phyloP scores from a whole-genome alignment of 2,797 vertebrate genomes.

The Eulemur mongoz region DNA sequence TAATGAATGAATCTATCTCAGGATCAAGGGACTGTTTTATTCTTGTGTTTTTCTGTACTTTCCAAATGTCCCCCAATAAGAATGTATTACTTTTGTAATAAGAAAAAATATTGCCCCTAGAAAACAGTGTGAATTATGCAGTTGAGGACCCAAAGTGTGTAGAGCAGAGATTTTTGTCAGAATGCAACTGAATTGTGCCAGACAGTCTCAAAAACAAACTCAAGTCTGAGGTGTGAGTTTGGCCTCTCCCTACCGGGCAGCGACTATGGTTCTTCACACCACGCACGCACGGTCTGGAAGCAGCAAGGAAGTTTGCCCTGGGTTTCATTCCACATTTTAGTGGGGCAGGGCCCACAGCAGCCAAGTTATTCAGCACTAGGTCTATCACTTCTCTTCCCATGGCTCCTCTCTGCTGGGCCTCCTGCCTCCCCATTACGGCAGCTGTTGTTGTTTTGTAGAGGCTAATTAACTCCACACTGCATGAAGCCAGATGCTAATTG shows the following conservation, averaged over 20 bases:
- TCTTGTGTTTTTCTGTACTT: slow-evolving; percentile 17
- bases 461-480: slow-evolving; percentile 80
- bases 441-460: slow-evolving; percentile 78
- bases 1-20: background rate
- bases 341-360: slow-evolving; percentile 60
- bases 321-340: slow-evolving; percentile 72
- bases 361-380: slow-evolving; percentile 71
- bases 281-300: background rate
- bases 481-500: slow-evolving; percentile 77
- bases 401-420: slow-evolving; percentile 66
- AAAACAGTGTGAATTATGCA: background rate
- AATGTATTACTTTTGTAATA: background rate
- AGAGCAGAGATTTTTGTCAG: background rate
- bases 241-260: background rate
- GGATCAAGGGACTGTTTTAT: background rate
- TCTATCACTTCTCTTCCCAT: slow-evolving; percentile 53
- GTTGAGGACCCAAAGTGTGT: background rate
- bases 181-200: background rate
- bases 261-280: background rate
- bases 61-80: background rate
- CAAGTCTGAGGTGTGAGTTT: background rate
- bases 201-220: slow-evolving; percentile 18
- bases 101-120: background rate
- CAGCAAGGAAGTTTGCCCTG: background rate
- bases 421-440: slow-evolving; percentile 71